Base-by-base conservation (phyloP, 2,113 vertebrate species). In the Stegastes partitus region DNA sequence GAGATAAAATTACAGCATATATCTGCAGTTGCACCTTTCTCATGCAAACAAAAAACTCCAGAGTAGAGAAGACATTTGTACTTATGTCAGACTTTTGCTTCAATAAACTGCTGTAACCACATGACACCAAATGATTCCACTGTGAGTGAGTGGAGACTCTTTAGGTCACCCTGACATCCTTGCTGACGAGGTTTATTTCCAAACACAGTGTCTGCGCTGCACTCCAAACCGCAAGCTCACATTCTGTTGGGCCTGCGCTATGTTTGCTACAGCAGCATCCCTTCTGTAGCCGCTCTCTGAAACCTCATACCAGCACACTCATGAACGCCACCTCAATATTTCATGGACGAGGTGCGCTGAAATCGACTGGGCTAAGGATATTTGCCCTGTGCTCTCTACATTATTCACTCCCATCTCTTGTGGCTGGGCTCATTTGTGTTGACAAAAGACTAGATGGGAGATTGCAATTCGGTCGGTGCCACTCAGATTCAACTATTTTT, bases 341-440 rank as follows among this genome's bases (percentile, higher is more conserved):
- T 88, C 47, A 93, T 90, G 81, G 68, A 22, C 14, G 49, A 85
- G 81, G 83, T 85, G 81, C 23, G 63, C 74, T 74, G 74, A 65
- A 87, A 91, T 77, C 1, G 68, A 77, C 76, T 77, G 66, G 69
- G 70, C 65, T 71, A 57, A 58, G 45, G 47, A 66, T 53, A 64
- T 74, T 74, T 81, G 87, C 62, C 67, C 37, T 49, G 53, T n/a
- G 61, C 77, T 65, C 57, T 80, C 70, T 92, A 64, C 87, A 93
- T 93, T 91, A 93, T 94, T 92, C 91, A 93, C 86, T 78, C 80
- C 66, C 75, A 51, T 87, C 85, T 90, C 87, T 89, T 82, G 67
- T 61, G 83, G 62, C 82, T 18, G 44, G 83, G 84, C 82, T 91
- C 89, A 89, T 92, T 88, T 91, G 81, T 91, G 87, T 92, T 92